phyloP scores from a whole-genome alignment of 2,113 vertebrate species.

The Pelodiscus sinensis region DNA sequence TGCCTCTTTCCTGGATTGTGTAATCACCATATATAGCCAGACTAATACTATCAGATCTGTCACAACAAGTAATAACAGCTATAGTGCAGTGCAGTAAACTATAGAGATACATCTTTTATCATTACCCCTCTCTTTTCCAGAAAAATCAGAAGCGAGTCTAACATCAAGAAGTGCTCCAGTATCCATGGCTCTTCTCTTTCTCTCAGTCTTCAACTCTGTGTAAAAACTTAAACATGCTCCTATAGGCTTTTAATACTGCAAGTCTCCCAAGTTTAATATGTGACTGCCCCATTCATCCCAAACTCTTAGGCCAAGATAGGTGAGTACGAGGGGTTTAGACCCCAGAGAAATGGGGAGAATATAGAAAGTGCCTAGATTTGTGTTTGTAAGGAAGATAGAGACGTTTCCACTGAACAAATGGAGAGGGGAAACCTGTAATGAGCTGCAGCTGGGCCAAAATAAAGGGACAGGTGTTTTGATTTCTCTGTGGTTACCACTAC shows the following conservation, averaged over 20 bases:
- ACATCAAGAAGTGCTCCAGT: not conserved
- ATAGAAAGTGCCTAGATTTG: not conserved
- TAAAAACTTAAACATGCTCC: not conserved
- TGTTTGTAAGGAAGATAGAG: not conserved
- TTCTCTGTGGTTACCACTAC: conserved; percentile 7
- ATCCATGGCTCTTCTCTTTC: not conserved
- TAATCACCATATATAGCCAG: not conserved
- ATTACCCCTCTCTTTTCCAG: not conserved
- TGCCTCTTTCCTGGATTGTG: not conserved
- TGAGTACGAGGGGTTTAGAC: not conserved
- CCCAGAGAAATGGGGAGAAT: not conserved
- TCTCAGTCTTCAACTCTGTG: not conserved
- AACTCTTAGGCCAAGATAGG: not conserved
- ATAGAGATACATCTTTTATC: not conserved
- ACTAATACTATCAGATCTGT: not conserved
- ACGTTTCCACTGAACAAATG: not conserved
- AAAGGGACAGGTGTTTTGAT: not conserved
- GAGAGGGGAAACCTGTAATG: not conserved
- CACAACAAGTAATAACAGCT: not conserved
- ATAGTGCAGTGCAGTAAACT: not conserved
- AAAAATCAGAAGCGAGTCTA: not conserved
- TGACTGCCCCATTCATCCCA: not conserved
- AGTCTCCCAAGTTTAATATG: not conserved
- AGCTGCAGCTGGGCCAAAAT: not conserved
- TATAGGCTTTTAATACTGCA: not conserved